phyloP scores from a whole-genome alignment of 2,113 vertebrate genomes.

The Phalacrocorax aristotelis region DNA sequence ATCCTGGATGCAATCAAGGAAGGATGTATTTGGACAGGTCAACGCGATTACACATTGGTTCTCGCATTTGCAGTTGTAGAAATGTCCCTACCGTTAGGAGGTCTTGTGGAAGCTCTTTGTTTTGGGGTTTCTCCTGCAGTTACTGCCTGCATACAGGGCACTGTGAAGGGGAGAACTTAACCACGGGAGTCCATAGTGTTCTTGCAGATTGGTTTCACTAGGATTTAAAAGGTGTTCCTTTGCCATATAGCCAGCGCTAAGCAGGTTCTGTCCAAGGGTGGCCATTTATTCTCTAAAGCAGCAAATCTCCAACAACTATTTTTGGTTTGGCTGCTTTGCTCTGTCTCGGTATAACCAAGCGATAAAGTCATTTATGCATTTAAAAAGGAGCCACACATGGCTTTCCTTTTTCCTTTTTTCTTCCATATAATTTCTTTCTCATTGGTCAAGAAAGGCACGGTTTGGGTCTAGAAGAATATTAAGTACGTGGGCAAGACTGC shows the following conservation, averaged over 20 bases:
- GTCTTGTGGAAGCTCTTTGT: neutral
- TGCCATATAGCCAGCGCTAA: neutral
- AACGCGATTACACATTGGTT: fast-evolving
- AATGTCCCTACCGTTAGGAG: neutral
- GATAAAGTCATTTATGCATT: neutral
- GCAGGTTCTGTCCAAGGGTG: neutral
- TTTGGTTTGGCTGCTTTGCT: neutral
- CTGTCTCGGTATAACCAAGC: fast-evolving
- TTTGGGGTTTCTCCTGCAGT: neutral
- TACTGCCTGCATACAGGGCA: neutral
- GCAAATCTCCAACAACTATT: neutral
- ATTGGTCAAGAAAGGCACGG: neutral
- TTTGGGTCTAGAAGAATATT: neutral
- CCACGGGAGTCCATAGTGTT: fast-evolving
- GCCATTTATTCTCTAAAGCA: neutral
- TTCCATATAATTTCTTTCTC: neutral
- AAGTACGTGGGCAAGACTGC: neutral
- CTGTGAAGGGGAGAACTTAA: neutral
- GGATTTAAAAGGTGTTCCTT: neutral
- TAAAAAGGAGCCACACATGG: fast-evolving
- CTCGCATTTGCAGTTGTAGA: neutral
- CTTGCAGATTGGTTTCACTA: neutral
- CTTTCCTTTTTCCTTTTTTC: neutral
- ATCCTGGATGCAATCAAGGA: neutral
- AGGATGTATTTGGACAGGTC: fast-evolving